Conservation (phyloP, 92 coral and sea anemone genomes). For the Muricea muricata region DNA sequence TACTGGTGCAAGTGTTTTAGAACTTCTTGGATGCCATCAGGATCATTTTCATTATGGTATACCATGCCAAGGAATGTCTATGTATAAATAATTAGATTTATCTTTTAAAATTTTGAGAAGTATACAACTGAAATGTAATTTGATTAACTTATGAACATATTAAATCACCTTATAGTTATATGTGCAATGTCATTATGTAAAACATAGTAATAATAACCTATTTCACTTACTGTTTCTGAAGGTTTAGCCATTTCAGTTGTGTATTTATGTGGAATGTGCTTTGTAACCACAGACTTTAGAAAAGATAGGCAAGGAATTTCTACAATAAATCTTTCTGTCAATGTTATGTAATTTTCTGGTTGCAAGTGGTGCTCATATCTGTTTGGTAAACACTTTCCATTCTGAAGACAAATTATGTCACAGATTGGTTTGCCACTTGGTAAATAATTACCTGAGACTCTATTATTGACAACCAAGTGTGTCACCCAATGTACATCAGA, state of each 20-base stretch:
- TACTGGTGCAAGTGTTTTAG: conserved; percentile 55
- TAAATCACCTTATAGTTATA: too few relatives aligned
- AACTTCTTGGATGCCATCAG: conserved; percentile 61
- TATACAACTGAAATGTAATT: too few relatives aligned
- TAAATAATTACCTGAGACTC: conserved; percentile 65
- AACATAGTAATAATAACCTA: too few relatives aligned
- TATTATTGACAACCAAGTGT: conserved; percentile 65
- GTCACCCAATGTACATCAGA: conserved; percentile 67
- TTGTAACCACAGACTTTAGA: conserved; percentile 26
- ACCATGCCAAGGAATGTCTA: conserved; percentile 77
- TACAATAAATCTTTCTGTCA: conserved; percentile 22
- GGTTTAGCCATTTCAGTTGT: conserved; percentile 50
- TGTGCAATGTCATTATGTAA: too few relatives aligned
- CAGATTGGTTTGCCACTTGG: conserved; percentile 44
- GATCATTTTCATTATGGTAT: conserved; percentile 63
- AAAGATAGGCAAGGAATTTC: conserved; percentile 45
- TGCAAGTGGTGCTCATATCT: conserved; percentile 61
- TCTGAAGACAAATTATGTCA: conserved; percentile 62
- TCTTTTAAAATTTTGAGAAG: too few relatives aligned
- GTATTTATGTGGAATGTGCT: conserved; percentile 52
- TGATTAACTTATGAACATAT: too few relatives aligned
- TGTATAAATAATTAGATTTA: too few relatives aligned
- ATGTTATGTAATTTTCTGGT: conserved; percentile 59
- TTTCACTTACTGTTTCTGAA: conserved; percentile 53
- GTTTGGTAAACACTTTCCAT: conserved; percentile 67